Evolutionary conservation across 2,113 vertebrate genomes (phyloP), one percentile per base, ranked within the genome.

Genomic region (Nestor notabilis): DNA sequence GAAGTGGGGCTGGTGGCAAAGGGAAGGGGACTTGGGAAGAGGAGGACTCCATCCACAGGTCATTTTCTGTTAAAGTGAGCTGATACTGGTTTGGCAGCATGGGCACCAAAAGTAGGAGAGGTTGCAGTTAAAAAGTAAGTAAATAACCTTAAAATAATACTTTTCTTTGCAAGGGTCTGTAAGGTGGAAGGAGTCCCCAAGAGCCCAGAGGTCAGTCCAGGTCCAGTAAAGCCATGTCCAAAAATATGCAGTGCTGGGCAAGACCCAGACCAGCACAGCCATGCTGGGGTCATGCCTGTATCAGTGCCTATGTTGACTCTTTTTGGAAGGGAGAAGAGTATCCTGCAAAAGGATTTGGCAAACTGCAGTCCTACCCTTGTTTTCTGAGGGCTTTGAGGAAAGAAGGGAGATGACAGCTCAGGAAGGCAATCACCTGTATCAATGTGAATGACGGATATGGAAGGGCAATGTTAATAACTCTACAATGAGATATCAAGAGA

Each of bases 341-440:
- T 50, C 39, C 60, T 50, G 41, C 0, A 0, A 79, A 71, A 15
- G 28, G 25, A 17, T 64, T 31, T 81, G 55, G 52, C 70, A 95
- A 94, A 87, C 44, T 74, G n/a, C 56, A 44, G 50, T 87, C n/a
- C 58, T 81, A 2, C 58, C 41, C 35, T 11, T 81, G 65, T 91
- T 92, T 55, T 69, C 39, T 75, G 39, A 56, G 39, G 47, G 52
- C 75, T 83, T 83, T 89, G 90, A 91, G 74, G 58, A 85, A 64
- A 79, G 72, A 90, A 53, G 63, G 61, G 76, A 93, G 86, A 66
- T 64, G 93, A 69, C 74, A 91, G 64, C 82, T 92, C 68, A 91
- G 74, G 69, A 83, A 74, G 46, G 31, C 69, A 82, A 16, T 90
- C 66, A 71, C 44, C n/a, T 46, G 2, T 87, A 87, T 78, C 94